Evolutionary conservation across 2,888 invertebrate genomes (phyloP).

Genomic region (Caradrina clavipalpis): DNA sequence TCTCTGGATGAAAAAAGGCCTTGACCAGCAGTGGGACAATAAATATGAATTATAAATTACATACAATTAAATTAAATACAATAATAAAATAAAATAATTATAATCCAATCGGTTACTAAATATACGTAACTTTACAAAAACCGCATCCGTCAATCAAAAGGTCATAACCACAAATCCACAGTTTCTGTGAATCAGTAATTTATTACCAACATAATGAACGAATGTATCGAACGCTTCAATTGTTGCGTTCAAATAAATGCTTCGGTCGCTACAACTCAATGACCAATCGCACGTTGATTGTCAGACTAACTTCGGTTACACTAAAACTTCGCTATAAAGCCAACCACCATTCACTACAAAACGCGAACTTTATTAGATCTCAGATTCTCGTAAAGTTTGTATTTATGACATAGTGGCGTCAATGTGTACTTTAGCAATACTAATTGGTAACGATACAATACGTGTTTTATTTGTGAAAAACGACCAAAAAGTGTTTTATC

Average conservation of each 20-base stretch:
- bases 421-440: constrained; percentile 73
- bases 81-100: no score
- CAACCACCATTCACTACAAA: constrained; percentile 78
- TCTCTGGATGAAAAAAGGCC: no score
- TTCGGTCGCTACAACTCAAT: constrained; percentile 34
- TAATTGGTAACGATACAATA: constrained; percentile 79
- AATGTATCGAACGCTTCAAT: constrained; percentile 25
- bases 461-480: constrained; percentile 35
- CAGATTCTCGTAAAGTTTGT: constrained; percentile 76
- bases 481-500: constrained; percentile 16
- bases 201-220: constrained; percentile 35
- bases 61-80: no score
- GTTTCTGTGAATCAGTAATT: constrained; percentile 10
- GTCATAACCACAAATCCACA: constrained; percentile 40
- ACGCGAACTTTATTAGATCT: constrained; percentile 78
- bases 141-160: not conserved
- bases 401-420: constrained; percentile 77
- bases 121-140: not conserved
- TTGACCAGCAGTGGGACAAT: no score
- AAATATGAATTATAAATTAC: no score
- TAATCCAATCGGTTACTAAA: not conserved
- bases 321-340: constrained; percentile 67
- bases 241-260: constrained; percentile 27
- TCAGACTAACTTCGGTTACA: constrained; percentile 60
- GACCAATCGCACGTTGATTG: constrained; percentile 52